Conservation (phyloP, 2,888 invertebrate species). For the Chloroclysta siterata region DNA sequence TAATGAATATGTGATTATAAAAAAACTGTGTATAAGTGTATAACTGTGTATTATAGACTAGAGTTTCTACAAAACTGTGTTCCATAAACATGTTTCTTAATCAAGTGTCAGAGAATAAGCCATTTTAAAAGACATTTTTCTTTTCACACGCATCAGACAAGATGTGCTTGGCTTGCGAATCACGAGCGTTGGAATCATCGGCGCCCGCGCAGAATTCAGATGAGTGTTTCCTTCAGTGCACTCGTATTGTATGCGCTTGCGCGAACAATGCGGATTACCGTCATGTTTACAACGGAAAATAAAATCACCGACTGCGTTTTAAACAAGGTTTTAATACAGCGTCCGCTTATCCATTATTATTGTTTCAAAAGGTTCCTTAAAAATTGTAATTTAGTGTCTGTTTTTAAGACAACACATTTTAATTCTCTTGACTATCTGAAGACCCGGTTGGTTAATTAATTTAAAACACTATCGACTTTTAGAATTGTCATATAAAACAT, state of each 20-base stretch:
- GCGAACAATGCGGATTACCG: constrained; percentile 74
- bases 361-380: no score
- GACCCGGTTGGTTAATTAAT: neutral
- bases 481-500: neutral
- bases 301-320: constrained; percentile 68
- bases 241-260: constrained; percentile 59
- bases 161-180: constrained; percentile 71
- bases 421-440: no score
- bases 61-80: neutral
- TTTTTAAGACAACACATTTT: neutral
- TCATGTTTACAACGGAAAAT: constrained; percentile 82
- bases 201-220: constrained; percentile 78
- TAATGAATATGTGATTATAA: neutral
- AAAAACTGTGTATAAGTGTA: no score
- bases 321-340: constrained; percentile 58
- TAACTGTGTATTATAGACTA: neutral
- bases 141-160: constrained; percentile 77
- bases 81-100: neutral
- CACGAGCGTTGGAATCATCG: constrained; percentile 79
- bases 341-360: constrained; percentile 10
- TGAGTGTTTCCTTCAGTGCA: constrained; percentile 77
- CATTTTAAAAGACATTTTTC: constrained; percentile 15
- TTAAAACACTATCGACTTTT: neutral
- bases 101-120: constrained; percentile 8
- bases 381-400: neutral